These are phyloP conservation scores for Sebastes taczanowskii DNA, from an alignment of 2,797 vertebrate genomes.

Conservation along the genomic window DNA sequence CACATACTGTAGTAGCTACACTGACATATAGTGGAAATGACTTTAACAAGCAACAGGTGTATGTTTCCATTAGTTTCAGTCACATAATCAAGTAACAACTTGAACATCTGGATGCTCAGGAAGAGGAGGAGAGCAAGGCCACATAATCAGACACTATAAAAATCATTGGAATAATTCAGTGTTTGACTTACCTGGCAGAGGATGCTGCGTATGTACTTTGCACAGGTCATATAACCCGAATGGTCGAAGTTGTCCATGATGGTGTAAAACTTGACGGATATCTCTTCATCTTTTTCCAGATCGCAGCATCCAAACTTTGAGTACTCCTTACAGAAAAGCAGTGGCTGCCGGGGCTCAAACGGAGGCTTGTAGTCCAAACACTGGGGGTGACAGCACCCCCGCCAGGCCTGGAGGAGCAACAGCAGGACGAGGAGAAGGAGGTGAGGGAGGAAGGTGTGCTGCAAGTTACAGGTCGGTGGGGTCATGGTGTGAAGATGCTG, in stretches of 20 bases:
- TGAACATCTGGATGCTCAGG: background rate
- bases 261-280: conserved; percentile 73
- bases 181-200: conserved; percentile 82
- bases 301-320: conserved; percentile 86
- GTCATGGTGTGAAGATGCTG: conserved; percentile 47
- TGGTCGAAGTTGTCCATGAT: conserved; percentile 85
- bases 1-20: background rate
- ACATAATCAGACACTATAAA: background rate
- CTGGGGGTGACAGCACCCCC: conserved; percentile 83
- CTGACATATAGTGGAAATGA: background rate
- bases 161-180: background rate
- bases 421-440: conserved; percentile 48
- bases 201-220: conserved; percentile 81
- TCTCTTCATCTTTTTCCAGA: conserved; percentile 73
- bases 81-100: background rate
- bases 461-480: conserved; percentile 4
- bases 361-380: conserved; percentile 89
- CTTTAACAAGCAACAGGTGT: background rate
- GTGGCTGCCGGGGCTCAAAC: conserved; percentile 77
- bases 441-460: background rate
- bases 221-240: conserved; percentile 78
- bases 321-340: conserved; percentile 84
- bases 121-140: background rate
- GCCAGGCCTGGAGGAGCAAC: conserved; percentile 62
- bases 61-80: background rate